These are phyloP conservation scores for Glomeris marginata DNA, from an alignment of 2,888 invertebrate genomes.

Conservation along the genomic window DNA sequence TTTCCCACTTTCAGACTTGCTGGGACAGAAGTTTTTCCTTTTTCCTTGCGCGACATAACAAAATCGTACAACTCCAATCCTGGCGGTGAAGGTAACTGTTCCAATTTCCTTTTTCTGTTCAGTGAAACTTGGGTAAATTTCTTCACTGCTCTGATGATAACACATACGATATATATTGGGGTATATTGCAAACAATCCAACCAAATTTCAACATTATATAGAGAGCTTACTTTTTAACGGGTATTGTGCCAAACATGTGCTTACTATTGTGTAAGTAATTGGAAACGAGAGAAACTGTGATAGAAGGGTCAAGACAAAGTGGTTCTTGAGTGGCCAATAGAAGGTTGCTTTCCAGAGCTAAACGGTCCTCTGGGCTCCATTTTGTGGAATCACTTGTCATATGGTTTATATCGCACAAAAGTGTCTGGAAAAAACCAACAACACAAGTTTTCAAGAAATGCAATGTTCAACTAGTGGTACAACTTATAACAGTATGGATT, in stretches of 20 bases:
- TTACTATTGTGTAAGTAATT: constrained; percentile 59
- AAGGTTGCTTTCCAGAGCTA: constrained; percentile 66
- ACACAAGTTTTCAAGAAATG: background rate
- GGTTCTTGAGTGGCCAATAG: constrained; percentile 73
- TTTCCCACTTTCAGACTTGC: constrained; percentile 23
- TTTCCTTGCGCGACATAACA: constrained; percentile 23
- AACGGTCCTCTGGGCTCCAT: constrained; percentile 60
- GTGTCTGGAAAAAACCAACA: constrained; percentile 39
- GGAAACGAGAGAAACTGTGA: constrained; percentile 57
- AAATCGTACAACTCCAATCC: constrained; percentile 61
- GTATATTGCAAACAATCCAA: background rate
- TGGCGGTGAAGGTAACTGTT: constrained; percentile 63
- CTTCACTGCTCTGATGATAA: constrained; percentile 18
- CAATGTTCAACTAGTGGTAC: background rate
- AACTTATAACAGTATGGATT: constrained; percentile 11
- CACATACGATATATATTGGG: background rate
- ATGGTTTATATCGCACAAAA: constrained; percentile 47
- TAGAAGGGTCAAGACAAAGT: constrained; percentile 76
- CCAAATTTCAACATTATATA: background rate
- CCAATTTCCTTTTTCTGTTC: constrained; percentile 74
- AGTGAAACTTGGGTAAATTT: constrained; percentile 45
- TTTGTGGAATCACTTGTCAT: constrained; percentile 37
- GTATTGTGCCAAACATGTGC: constrained; percentile 44
- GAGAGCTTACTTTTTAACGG: constrained; percentile 8
- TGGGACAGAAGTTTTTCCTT: constrained; percentile 6